Conservation (phyloP, 2,797 vertebrate genomes). For the Takifugu rubripes region DNA sequence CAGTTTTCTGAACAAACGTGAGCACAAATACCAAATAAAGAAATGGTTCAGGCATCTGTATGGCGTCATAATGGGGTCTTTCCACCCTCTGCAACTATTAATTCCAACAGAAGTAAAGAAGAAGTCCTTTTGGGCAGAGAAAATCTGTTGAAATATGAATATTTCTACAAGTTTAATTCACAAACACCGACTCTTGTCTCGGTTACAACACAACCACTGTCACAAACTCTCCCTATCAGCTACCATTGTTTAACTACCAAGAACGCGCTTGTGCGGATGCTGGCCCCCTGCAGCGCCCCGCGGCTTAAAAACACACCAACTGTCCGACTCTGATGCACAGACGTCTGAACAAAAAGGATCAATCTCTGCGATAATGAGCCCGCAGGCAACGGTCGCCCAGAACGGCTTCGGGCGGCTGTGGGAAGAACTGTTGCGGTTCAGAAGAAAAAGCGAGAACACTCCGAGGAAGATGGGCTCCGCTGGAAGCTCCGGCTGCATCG, state of each 20-base stretch:
- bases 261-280: constrained; percentile 24
- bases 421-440: constrained; percentile 21
- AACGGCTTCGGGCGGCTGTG: constrained; percentile 8
- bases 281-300: constrained; percentile 5
- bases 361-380: constrained; percentile 29
- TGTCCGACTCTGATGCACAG: background rate
- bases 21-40: too few relatives aligned
- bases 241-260: constrained; percentile 61
- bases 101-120: background rate
- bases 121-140: constrained; percentile 24
- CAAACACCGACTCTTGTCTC: constrained; percentile 60
- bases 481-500: constrained; percentile 25
- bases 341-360: constrained; percentile 23
- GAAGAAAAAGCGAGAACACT: constrained; percentile 13
- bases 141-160: constrained; percentile 50
- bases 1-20: too few relatives aligned
- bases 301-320: constrained; percentile 24
- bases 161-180: constrained; percentile 63
- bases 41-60: too few relatives aligned
- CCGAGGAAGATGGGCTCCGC: constrained; percentile 30
- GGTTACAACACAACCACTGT: constrained; percentile 64
- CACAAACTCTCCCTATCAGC: constrained; percentile 60
- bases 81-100: background rate
- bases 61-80: too few relatives aligned
- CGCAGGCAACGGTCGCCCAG: constrained; percentile 5